Percentiles rank a stretch among this genome's conserved stretches.
Conservation (phyloP, 2,797 vertebrate genomes). For the Coilia nasus region DNA sequence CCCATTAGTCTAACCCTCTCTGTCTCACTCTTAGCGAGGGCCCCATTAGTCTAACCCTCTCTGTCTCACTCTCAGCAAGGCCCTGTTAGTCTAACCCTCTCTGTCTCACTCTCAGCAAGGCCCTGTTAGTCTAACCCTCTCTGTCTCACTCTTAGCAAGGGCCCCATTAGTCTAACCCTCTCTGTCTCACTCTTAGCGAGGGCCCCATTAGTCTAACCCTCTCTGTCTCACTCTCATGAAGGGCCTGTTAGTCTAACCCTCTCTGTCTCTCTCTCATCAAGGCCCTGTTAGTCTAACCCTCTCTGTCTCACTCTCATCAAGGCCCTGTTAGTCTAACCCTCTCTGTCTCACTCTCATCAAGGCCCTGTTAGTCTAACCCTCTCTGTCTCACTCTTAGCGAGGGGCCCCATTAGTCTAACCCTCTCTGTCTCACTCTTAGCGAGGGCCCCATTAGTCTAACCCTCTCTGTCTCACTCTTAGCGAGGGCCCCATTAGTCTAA, state of each 20-base stretch:
- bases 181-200: neutral
- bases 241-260: neutral
- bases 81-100: neutral
- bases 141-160: neutral
- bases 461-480: neutral
- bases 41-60: conserved; percentile 6
- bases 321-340: neutral
- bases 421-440: neutral
- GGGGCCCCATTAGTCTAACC: neutral
- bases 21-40: neutral
- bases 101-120: neutral
- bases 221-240: neutral
- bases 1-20: conserved; percentile 3
- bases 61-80: neutral
- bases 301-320: neutral
- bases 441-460: conserved; percentile 5
- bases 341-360: neutral
- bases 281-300: neutral
- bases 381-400: neutral
- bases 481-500: neutral
- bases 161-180: neutral
- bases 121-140: neutral
- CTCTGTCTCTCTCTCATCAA: neutral
- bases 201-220: neutral
- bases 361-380: neutral